Evolutionary conservation across 2,797 vertebrate species (phyloP), one percentile per base, ranked within the genome.

Genomic region (Chrysocyon brachyurus): DNA sequence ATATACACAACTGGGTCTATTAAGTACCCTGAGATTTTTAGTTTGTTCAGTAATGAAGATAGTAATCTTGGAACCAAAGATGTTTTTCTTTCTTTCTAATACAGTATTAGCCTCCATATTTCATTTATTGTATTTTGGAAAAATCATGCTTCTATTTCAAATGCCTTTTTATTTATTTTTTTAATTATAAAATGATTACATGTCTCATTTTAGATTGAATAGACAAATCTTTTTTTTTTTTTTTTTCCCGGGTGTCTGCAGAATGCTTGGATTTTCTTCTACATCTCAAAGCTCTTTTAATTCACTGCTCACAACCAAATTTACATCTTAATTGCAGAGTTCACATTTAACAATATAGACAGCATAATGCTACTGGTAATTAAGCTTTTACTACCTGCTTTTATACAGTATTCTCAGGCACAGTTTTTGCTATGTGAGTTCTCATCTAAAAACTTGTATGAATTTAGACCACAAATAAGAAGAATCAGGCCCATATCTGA

Each of bases 311-410:
- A 98, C 96, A 98, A 98, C 98, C 36, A 93, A 98, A 99, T 99
- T 98, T 99, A 99, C 98, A 99, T 99, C 98, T 99, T 99, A 99
- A 99, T 99, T 98, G 98, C 98, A 98, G 98, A 98, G 98, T 98
- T 99, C 98, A 98, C 98, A 98, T 98, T 98, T 99, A 98, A 99
- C 98, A 99, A 98, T 99, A 99, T 98, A 99, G 98, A 98, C 98
- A 98, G 98, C 98, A 98, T 97, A 99, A 98, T 98, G 98, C 97
- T 98, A 97, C 97, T 98, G 96, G 97, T 98, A 98, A 99, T 99
- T 98, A 99, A 98, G 98, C 95, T 98, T 98, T 99, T 98, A 98
- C 97, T 98, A 98, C 98, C 98, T 99, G 98, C 98, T 98, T 98
- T 98, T 98, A 89, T 98, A 98, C 96, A 97, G 97, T 98, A 98